Conservation (phyloP, 2,797 vertebrate genomes). For the Nannoperca obscura region DNA sequence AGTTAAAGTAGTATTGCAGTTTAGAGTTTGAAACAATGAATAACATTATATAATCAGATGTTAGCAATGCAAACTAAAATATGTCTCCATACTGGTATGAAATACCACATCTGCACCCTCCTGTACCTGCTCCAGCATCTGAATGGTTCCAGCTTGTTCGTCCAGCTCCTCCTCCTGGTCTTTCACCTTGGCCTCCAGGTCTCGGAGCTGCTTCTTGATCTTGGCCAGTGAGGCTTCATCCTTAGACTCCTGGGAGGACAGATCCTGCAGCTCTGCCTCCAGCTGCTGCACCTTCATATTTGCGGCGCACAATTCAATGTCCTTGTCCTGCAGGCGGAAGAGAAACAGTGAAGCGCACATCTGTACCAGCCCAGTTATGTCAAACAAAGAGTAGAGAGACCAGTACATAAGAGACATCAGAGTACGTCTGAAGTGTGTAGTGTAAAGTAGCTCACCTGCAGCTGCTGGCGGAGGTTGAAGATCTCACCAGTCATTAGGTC, state of each 20-base stretch:
- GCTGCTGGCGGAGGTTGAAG: constrained; percentile 93
- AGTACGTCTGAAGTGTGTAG: constrained; percentile 29
- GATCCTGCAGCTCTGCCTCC: constrained; percentile 95
- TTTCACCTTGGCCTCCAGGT: constrained; percentile 96
- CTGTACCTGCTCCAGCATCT: constrained; percentile 96
- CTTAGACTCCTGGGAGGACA: constrained; percentile 97
- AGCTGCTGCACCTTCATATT: constrained; percentile 91
- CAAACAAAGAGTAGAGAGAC: constrained; percentile 35
- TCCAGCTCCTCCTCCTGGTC: constrained; percentile 99
- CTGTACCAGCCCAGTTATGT: constrained; percentile 56
- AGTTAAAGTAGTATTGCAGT: background rate
- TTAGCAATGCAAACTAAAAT: background rate
- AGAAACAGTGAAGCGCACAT: constrained; percentile 30
- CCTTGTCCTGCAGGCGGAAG: constrained; percentile 77
- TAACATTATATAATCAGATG: background rate
- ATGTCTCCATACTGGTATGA: background rate
- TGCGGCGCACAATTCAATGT: constrained; percentile 86
- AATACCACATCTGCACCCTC: background rate
- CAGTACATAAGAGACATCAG: constrained; percentile 35
- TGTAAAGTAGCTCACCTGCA: constrained; percentile 86
- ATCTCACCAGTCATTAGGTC: constrained; percentile 92
- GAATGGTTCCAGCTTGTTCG: constrained; percentile 97
- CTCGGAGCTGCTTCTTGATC: constrained; percentile 95
- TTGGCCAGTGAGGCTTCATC: constrained; percentile 96
- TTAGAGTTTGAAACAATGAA: background rate